Evolutionary conservation across 2,888 invertebrate species (phyloP).

Genomic region (Thymelicus lineola): DNA sequence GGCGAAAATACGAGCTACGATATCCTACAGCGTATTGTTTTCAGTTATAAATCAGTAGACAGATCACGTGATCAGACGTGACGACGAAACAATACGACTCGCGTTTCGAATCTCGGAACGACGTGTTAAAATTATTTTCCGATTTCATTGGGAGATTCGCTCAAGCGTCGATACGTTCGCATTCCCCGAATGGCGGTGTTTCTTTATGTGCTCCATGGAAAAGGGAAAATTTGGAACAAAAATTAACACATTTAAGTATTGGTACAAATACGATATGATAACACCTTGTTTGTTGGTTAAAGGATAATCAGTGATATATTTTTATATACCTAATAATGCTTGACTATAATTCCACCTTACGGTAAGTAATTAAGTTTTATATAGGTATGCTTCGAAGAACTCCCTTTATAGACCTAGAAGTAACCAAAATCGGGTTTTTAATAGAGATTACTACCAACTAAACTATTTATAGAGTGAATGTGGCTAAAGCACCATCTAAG

Average conservation of each 20-base stretch:
- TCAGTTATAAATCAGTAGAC: constrained; percentile 6
- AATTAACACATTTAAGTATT: not conserved
- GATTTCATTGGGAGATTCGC: constrained; percentile 20
- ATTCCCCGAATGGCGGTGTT: constrained; percentile 10
- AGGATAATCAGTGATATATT: no score
- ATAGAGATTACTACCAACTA: no score
- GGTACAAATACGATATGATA: not conserved
- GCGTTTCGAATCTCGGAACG: constrained; percentile 15
- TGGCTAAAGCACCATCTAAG: not conserved
- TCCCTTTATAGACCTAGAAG: no score
- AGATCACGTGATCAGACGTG: constrained; percentile 30
- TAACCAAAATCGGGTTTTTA: no score
- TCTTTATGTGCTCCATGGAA: constrained; percentile 4
- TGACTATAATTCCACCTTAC: no score
- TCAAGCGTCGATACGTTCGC: constrained; percentile 4
- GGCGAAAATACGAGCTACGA: not conserved
- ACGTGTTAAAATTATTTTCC: constrained; percentile 35
- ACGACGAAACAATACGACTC: constrained; percentile 33
- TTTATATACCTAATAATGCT: no score
- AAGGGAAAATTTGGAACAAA: not conserved
- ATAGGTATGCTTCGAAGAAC: no score
- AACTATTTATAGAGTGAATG: not conserved
- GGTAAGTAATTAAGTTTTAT: no score
- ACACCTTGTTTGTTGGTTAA: no score
- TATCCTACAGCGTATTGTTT: not conserved